These are phyloP conservation scores for Gymnothorax reevesii DNA, from an alignment of 2,797 vertebrate genomes.

Conservation along the genomic window DNA sequence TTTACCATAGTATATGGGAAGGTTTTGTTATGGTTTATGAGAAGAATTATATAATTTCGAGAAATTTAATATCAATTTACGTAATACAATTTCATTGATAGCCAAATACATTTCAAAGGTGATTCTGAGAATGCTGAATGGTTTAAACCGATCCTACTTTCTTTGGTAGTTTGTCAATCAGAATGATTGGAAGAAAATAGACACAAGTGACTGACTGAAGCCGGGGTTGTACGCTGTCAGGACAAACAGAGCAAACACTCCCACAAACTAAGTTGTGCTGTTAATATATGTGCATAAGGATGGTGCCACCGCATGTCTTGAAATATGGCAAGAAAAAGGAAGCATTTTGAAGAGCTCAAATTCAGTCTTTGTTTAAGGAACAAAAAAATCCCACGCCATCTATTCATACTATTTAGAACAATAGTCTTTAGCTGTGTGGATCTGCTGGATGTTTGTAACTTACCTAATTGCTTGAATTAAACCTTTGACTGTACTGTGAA, in stretches of 20 bases:
- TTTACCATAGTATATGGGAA: neutral
- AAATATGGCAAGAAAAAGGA: constrained; percentile 12
- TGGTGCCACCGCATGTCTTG: neutral
- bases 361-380: neutral
- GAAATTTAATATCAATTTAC: neutral
- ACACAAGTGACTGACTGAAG: neutral
- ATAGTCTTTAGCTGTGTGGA: neutral
- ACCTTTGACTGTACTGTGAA: neutral
- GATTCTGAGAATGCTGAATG: neutral
- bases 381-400: neutral
- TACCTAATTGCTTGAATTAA: neutral
- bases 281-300: neutral
- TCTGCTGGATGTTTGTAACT: neutral
- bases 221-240: neutral
- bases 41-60: neutral
- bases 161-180: neutral
- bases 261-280: neutral
- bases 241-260: neutral
- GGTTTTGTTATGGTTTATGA: neutral
- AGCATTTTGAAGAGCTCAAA: neutral
- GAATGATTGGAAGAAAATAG: neutral
- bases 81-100: neutral
- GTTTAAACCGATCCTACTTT: neutral
- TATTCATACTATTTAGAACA: neutral
- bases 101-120: neutral